These are phyloP conservation scores for Thera britannica DNA, from an alignment of 2,888 invertebrate species.

Conservation along the genomic window DNA sequence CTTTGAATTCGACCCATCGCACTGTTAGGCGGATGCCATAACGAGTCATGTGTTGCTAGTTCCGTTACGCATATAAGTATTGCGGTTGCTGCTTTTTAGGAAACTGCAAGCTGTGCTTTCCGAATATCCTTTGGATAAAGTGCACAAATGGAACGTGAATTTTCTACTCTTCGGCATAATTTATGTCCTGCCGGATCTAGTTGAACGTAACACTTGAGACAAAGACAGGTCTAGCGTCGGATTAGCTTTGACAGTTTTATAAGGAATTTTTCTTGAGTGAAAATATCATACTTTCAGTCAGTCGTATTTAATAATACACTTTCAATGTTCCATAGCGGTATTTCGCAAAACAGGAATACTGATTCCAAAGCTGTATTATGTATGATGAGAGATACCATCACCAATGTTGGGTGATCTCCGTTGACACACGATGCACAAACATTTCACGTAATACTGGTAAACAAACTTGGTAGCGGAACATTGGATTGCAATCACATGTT, in stretches of 20 bases:
- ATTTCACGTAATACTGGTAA: conserved; percentile 49
- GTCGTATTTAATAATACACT: neutral
- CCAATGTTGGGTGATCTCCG: conserved; percentile 13
- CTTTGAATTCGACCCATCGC: no score
- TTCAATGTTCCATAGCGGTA: neutral
- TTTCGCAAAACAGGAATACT: neutral
- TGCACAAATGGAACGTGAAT: conserved; percentile 25
- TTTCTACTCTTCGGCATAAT: conserved; percentile 34
- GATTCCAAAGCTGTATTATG: neutral
- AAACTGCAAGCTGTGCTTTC: conserved; percentile 2
- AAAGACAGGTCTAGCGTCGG: conserved; percentile 8
- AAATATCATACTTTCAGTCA: neutral
- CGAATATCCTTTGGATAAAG: conserved; percentile 18
- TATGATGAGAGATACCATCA: conserved; percentile 3
- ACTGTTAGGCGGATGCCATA: no score
- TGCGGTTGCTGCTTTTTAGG: neutral
- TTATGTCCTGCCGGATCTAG: conserved; percentile 26
- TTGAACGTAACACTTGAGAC: conserved; percentile 18
- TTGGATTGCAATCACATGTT: conserved; percentile 52
- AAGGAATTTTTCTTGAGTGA: neutral
- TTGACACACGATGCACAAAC: conserved; percentile 50
- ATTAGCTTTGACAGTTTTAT: conserved; percentile 1
- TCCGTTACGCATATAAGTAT: no score
- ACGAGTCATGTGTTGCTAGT: no score
- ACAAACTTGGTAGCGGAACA: conserved; percentile 55